A percentile compares a stretch with the other conserved stretches of the same genome.
These are phyloP conservation scores for Xestia rhomboidea DNA, from an alignment of 2,888 invertebrate genomes.

Conservation along the genomic window DNA sequence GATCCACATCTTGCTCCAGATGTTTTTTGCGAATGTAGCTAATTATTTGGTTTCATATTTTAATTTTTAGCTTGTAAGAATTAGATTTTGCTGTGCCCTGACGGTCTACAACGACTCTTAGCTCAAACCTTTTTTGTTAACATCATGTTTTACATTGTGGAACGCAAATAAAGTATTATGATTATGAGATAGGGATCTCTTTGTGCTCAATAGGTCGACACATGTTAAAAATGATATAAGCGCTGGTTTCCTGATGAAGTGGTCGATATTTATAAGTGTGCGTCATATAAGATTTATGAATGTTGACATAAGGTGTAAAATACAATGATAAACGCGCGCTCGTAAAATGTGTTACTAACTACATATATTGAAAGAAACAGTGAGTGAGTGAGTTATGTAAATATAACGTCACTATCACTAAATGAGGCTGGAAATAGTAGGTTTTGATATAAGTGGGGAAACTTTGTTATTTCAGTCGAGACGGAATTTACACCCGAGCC, in stretches of 20 bases:
- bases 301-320: not conserved
- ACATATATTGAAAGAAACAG: not conserved
- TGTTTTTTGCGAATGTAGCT: no score
- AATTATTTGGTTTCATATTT: no score
- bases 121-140: no score
- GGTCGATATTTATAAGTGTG: not conserved
- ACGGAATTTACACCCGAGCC: no score
- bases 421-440: no score
- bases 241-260: not conserved
- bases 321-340: not conserved
- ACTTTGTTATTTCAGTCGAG: no score
- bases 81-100: no score
- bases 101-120: no score
- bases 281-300: not conserved
- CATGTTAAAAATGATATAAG: not conserved
- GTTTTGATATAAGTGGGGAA: no score
- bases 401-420: not conserved
- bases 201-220: not conserved
- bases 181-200: not conserved
- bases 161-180: no score
- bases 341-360: not conserved
- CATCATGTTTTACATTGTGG: no score
- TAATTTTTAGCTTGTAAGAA: no score
- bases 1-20: not conserved
- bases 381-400: not conserved